A percentile compares a stretch with the other conserved stretches of the same genome.
Conservation (phyloP, 2,888 invertebrate genomes). For the Eupelmus urozonus region DNA sequence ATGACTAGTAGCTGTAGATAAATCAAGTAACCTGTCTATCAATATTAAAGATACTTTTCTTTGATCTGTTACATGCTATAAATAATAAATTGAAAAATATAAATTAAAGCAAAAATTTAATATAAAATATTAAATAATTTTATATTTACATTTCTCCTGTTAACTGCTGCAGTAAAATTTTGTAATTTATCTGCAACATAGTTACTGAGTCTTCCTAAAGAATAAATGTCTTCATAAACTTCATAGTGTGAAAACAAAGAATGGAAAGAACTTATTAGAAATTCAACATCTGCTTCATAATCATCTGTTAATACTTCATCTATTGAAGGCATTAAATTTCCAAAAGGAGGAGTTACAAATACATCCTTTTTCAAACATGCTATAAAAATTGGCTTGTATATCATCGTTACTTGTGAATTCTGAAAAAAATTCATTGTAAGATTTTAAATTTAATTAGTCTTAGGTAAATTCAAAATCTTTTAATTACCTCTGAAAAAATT, state of each 20-base stretch:
- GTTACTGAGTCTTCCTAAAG: slow-evolving; percentile 82
- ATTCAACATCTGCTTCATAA: slow-evolving; percentile 64
- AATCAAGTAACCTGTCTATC: slow-evolving; percentile 83
- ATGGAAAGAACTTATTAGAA: slow-evolving; percentile 70
- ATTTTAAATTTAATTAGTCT: slow-evolving; percentile 37
- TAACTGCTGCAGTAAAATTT: slow-evolving; percentile 66
- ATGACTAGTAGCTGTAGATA: slow-evolving; percentile 82
- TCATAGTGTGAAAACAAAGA: slow-evolving; percentile 79
- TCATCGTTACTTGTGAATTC: slow-evolving; percentile 81
- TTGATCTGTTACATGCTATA: slow-evolving; percentile 53
- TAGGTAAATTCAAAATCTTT: slow-evolving; percentile 18
- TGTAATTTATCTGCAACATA: slow-evolving; percentile 76
- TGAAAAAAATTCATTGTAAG: slow-evolving; percentile 72
- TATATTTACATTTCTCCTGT: slow-evolving; percentile 78
- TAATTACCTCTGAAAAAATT: slow-evolving; percentile 64
- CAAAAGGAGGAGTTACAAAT: slow-evolving; percentile 83
- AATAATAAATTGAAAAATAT: slow-evolving; percentile 38
- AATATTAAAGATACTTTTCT: slow-evolving; percentile 79
- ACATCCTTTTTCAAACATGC: slow-evolving; percentile 80
- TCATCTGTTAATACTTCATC: slow-evolving; percentile 71
- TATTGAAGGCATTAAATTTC: slow-evolving; percentile 80
- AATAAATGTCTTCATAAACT: slow-evolving; percentile 83
- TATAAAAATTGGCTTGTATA: slow-evolving; percentile 82
- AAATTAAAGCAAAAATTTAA: slow-evolving; percentile 8
- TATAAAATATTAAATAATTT: background rate